A percentile compares a stretch with the other conserved stretches of the same genome.
Evolutionary conservation across 2,113 vertebrate genomes (phyloP).

Genomic region (Orthochromis malagaraziensis): DNA sequence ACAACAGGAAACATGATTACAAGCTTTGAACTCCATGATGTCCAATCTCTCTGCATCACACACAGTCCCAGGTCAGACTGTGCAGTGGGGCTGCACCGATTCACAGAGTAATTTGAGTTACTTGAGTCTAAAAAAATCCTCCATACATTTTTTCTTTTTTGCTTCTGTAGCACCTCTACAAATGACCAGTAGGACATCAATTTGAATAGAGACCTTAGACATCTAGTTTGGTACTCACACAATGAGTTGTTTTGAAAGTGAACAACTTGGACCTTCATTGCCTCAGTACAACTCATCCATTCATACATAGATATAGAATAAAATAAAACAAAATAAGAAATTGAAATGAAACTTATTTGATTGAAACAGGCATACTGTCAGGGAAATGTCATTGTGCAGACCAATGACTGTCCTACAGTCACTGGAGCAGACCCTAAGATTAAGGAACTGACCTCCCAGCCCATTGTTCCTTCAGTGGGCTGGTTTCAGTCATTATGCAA

Average conservation of each 20-base stretch:
- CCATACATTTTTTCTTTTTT: rapidly evolving
- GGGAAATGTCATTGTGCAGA: not conserved
- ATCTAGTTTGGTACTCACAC: not conserved
- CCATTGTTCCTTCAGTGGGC: rapidly evolving
- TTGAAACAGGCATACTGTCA: not conserved
- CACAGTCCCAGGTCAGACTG: rapidly evolving
- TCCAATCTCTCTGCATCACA: rapidly evolving
- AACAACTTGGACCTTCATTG: rapidly evolving
- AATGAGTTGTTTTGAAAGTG: not conserved
- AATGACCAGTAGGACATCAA: rapidly evolving
- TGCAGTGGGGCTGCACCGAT: rapidly evolving
- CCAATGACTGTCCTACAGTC: not conserved
- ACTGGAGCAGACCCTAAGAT: not conserved
- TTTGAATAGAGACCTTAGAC: not conserved
- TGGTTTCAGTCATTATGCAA: not conserved
- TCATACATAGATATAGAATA: not conserved
- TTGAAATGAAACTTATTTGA: not conserved
- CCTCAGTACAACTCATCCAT: not conserved
- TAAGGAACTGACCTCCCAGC: rapidly evolving
- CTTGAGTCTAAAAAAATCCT: not conserved
- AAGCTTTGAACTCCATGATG: not conserved
- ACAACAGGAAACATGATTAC: rapidly evolving
- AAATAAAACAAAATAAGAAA: not conserved
- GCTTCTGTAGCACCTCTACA: rapidly evolving
- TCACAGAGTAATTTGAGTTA: not conserved